These are phyloP conservation scores for Mactra quadrangularis DNA, from an alignment of 1,140 invertebrate species.

Conservation along the genomic window DNA sequence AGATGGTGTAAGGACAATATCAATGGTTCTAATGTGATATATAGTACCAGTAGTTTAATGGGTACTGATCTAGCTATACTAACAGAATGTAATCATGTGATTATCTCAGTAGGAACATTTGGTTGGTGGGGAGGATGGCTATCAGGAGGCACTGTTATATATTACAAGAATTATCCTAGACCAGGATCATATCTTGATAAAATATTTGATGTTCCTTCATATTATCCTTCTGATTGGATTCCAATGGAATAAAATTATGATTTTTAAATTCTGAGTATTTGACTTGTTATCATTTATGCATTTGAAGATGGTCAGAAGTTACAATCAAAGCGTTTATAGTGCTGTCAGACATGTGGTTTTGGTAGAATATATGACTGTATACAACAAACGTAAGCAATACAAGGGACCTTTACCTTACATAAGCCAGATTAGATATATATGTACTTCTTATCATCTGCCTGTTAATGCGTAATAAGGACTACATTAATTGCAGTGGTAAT, in stretches of 20 bases:
- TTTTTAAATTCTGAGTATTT: too few relatives aligned
- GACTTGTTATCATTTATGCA: too few relatives aligned
- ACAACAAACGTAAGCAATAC: too few relatives aligned
- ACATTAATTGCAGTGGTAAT: too few relatives aligned
- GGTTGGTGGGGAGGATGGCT: constrained; percentile 79
- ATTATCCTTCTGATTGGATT: constrained; percentile 69
- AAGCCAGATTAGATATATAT: too few relatives aligned
- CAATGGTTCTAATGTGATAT: constrained; percentile 40
- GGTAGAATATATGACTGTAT: too few relatives aligned
- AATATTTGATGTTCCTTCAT: constrained; percentile 59
- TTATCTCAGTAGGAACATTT: constrained; percentile 76
- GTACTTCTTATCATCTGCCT: too few relatives aligned
- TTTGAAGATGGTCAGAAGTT: too few relatives aligned
- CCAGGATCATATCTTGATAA: constrained; percentile 52
- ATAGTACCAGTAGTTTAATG: constrained; percentile 43
- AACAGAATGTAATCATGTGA: constrained; percentile 73
- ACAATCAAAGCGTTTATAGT: too few relatives aligned
- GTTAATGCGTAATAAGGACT: too few relatives aligned
- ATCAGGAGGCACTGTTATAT: constrained; percentile 71
- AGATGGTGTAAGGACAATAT: constrained; percentile 67
- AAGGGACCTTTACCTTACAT: too few relatives aligned
- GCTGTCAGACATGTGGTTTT: too few relatives aligned
- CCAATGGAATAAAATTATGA: constrained; percentile 58
- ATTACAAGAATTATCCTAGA: constrained; percentile 69
- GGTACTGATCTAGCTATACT: constrained; percentile 78